Evolutionary conservation across 2,113 vertebrate genomes (phyloP).

Genomic region (Tupaia chinensis): DNA sequence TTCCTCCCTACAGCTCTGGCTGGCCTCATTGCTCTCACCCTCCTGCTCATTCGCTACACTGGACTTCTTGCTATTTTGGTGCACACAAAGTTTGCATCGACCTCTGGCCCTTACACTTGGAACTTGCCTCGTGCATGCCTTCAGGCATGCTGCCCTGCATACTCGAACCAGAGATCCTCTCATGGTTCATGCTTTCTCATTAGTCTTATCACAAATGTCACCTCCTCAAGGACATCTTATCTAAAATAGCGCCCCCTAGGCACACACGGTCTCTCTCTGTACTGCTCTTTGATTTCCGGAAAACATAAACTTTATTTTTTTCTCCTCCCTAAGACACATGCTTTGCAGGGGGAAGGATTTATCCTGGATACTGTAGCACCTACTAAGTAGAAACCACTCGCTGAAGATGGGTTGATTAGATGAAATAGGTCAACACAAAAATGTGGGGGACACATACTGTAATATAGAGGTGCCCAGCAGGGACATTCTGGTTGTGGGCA

Average conservation of each 20-base stretch:
- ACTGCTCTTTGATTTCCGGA: not conserved
- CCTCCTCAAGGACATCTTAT: not conserved
- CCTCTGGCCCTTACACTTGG: not conserved
- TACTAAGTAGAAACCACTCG: not conserved
- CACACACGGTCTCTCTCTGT: not conserved
- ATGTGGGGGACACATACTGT: not conserved
- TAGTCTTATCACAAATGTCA: not conserved
- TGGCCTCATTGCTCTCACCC: not conserved
- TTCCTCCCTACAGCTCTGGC: not conserved
- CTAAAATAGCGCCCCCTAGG: not conserved
- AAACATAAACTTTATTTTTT: not conserved
- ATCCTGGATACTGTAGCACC: not conserved
- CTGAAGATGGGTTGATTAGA: not conserved
- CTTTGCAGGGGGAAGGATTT: not conserved
- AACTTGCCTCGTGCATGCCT: too few species aligned
- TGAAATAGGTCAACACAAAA: not conserved
- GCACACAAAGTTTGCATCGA: not conserved
- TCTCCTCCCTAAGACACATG: not conserved
- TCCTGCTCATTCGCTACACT: not conserved
- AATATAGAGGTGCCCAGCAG: fast-evolving
- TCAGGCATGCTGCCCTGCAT: not conserved
- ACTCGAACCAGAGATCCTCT: not conserved
- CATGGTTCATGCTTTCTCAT: not conserved
- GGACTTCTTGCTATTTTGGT: not conserved
- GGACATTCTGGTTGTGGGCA: not conserved